A percentile compares a stretch with the other conserved stretches of the same genome.
Evolutionary conservation across 2,888 invertebrate genomes (phyloP).

Genomic region (Tipula vernalis): DNA sequence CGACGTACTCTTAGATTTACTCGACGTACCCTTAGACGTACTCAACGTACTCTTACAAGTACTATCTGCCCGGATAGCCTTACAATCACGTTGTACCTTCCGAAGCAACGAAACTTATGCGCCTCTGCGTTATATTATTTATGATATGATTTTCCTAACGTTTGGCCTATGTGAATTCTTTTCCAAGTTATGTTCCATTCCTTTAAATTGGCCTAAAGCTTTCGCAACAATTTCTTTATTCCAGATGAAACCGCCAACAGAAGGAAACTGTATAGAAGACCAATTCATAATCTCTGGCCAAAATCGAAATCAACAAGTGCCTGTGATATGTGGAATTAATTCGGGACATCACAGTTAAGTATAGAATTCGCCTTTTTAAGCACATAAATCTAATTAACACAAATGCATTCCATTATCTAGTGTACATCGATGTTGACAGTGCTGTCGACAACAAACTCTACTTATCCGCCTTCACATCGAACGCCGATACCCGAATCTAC

Average conservation of each 20-base stretch:
- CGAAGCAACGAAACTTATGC: no score
- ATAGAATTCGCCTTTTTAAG: background rate
- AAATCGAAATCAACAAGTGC: conserved; percentile 53
- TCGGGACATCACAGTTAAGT: conserved; percentile 58
- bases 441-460: conserved; percentile 46
- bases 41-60: no score
- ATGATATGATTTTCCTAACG: no score
- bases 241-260: conserved; percentile 53
- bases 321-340: conserved; percentile 61
- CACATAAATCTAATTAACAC: background rate
- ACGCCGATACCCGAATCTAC: conserved; percentile 44
- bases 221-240: conserved; percentile 17
- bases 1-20: no score
- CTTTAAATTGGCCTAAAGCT: no score
- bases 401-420: conserved; percentile 36
- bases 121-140: no score
- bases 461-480: conserved; percentile 48
- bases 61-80: no score
- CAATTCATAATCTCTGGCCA: conserved; percentile 59
- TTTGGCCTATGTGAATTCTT: no score
- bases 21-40: no score
- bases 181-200: no score
- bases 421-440: conserved; percentile 56
- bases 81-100: no score
- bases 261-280: conserved; percentile 56